Evolutionary conservation across 2,797 vertebrate genomes (phyloP).

Genomic region (Esox lucius): DNA sequence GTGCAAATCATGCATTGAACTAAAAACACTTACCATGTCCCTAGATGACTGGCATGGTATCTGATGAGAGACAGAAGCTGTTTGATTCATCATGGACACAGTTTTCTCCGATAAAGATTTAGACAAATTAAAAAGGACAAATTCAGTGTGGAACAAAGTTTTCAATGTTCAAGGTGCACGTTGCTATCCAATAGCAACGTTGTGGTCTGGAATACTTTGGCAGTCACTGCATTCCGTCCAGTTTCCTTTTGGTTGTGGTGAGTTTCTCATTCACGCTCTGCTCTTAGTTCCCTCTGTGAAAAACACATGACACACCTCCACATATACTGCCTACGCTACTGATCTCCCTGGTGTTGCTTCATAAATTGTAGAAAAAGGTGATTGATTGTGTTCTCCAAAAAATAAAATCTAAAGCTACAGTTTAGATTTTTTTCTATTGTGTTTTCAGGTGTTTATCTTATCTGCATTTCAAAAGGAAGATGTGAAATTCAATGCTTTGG

Average conservation of each 20-base stretch:
- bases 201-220: not conserved
- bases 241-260: not conserved
- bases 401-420: not conserved
- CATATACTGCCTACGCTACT: not conserved
- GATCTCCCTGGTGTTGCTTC: not conserved
- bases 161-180: not conserved
- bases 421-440: not conserved
- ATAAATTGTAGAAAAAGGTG: not conserved
- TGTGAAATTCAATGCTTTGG: not conserved
- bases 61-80: conserved; percentile 69
- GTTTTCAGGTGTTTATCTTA: not conserved
- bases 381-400: not conserved
- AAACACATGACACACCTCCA: not conserved
- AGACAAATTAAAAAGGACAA: not conserved
- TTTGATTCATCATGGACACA: conserved; percentile 65
- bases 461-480: not conserved
- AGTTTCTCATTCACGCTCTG: not conserved
- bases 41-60: conserved; percentile 62
- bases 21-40: conserved; percentile 52
- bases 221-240: not conserved
- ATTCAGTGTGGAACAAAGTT: not conserved
- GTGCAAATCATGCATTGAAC: not conserved
- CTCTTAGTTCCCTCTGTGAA: not conserved
- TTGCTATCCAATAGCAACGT: not conserved
- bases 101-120: not conserved